Evolutionary conservation across 2,888 invertebrate species (phyloP).

Genomic region (Drosophila mimica): DNA sequence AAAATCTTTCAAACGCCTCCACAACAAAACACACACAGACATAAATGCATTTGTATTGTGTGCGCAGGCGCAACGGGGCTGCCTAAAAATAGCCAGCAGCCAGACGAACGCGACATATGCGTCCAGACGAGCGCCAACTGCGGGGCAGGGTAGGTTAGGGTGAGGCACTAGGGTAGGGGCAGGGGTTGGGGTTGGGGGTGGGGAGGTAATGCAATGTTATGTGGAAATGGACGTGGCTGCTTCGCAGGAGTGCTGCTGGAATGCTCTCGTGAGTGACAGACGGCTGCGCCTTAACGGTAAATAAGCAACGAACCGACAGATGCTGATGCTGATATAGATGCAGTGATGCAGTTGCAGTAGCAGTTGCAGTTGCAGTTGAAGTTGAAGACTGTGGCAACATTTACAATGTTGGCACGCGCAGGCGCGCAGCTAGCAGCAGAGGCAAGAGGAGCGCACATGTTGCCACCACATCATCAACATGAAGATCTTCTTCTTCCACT

Average conservation of each 20-base stretch:
- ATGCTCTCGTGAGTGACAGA: slow-evolving; percentile 76
- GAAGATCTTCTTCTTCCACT: slow-evolving; percentile 5
- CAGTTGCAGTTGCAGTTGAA: background rate
- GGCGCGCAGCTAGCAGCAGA: slow-evolving; percentile 69
- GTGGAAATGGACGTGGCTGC: slow-evolving; percentile 54
- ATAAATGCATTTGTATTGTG: slow-evolving; percentile 21
- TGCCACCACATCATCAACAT: slow-evolving; percentile 54
- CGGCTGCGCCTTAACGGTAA: slow-evolving; percentile 75
- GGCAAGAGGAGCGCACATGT: slow-evolving; percentile 62
- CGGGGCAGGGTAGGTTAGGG: background rate
- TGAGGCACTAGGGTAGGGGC: background rate
- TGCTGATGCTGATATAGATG: slow-evolving; percentile 9
- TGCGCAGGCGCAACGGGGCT: slow-evolving; percentile 67
- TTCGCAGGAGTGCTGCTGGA: slow-evolving; percentile 82
- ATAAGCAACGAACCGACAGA: slow-evolving; percentile 67
- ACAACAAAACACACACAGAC: background rate
- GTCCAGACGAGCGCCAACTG: slow-evolving; percentile 55
- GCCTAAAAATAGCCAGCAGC: slow-evolving; percentile 61
- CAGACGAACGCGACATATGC: slow-evolving; percentile 68
- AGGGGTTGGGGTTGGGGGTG: background rate
- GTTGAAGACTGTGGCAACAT: slow-evolving; percentile 39
- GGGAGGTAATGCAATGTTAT: slow-evolving; percentile 19
- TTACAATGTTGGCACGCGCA: slow-evolving; percentile 80
- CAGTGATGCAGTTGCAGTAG: slow-evolving; percentile 5
- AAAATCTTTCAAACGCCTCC: slow-evolving; percentile 23